Percentiles rank a stretch among this genome's conserved stretches.
Evolutionary conservation across 2,113 vertebrate genomes (phyloP).

Genomic region (Mystacornis crossleyi): DNA sequence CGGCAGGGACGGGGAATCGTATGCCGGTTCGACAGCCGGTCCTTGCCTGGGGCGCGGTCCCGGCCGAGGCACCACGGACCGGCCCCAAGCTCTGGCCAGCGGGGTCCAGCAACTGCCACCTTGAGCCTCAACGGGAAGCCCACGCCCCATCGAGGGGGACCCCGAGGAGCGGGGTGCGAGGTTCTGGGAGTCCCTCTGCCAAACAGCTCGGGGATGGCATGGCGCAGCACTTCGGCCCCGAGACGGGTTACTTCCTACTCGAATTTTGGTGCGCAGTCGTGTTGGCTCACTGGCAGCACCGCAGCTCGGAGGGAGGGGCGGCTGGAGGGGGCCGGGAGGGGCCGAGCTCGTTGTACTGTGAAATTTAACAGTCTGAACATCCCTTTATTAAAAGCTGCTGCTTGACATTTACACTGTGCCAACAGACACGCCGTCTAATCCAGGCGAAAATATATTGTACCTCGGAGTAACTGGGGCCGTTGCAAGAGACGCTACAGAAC

Average conservation of each 20-base stretch:
- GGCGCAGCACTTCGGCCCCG: background rate
- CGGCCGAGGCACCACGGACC: background rate
- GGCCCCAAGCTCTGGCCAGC: background rate
- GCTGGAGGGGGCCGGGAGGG: background rate
- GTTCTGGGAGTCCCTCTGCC: background rate
- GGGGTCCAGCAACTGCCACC: background rate
- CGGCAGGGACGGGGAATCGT: constrained; percentile 9
- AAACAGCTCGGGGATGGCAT: too few relatives aligned
- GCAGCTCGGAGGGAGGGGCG: background rate
- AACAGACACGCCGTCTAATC: constrained; percentile 72
- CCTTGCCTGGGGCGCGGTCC: background rate
- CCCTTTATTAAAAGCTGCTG: constrained; percentile 78
- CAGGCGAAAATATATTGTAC: constrained; percentile 56
- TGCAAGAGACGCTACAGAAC: constrained; percentile 25
- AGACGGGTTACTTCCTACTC: constrained; percentile 49
- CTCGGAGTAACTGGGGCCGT: constrained; percentile 23
- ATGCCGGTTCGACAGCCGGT: background rate
- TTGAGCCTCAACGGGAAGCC: background rate
- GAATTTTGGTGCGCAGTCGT: background rate
- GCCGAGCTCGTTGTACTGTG: constrained; percentile 43
- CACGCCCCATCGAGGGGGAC: too few relatives aligned
- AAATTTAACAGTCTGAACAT: constrained; percentile 73
- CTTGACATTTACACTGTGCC: constrained; percentile 78
- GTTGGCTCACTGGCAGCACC: background rate
- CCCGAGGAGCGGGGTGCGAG: background rate